These are phyloP conservation scores for Narcine bancroftii DNA, from an alignment of 2,113 vertebrate genomes.

Conservation along the genomic window DNA sequence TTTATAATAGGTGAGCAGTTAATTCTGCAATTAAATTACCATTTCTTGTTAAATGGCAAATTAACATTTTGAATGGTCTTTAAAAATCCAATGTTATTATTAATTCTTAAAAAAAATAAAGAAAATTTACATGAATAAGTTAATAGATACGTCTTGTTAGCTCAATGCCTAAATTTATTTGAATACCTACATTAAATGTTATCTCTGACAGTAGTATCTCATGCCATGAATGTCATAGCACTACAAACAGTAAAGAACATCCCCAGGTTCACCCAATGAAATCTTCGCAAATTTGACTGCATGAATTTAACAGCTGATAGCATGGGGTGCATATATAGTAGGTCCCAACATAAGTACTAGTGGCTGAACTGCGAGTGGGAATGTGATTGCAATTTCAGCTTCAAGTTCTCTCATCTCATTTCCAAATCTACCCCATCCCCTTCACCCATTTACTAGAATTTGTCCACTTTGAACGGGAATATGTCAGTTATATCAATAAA, in stretches of 20 bases:
- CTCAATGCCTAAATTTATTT: neutral
- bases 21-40: neutral
- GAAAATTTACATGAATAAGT: neutral
- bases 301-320: too few species aligned
- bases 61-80: neutral
- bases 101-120: neutral
- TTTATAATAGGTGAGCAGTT: neutral
- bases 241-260: neutral
- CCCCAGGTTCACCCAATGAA: neutral
- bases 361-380: neutral
- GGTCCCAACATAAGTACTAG: neutral
- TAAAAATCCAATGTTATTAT: neutral
- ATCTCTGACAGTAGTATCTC: neutral
- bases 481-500: neutral
- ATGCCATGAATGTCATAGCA: neutral
- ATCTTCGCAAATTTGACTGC: neutral
- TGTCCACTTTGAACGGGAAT: neutral
- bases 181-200: neutral
- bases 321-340: too few species aligned
- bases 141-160: neutral
- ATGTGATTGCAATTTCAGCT: neutral
- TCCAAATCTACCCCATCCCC: neutral
- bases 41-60: neutral
- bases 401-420: neutral
- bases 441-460: neutral